Base-by-base conservation (phyloP, 2,113 vertebrate species). In the Pomatostomus ruficeps region DNA sequence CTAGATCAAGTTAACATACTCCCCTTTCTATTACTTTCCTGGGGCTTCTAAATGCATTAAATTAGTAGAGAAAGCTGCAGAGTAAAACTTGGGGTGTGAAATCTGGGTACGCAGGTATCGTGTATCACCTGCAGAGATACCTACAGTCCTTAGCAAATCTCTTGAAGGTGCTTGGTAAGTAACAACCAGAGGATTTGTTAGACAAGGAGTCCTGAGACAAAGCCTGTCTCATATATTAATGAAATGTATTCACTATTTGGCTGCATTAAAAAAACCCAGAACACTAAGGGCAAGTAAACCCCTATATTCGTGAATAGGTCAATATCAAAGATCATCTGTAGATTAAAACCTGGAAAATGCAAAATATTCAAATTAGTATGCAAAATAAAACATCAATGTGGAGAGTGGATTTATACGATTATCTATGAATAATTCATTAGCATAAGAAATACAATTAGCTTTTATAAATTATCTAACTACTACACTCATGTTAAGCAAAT, bases 391-490 rank as follows among this genome's bases (percentile, higher is more conserved):
- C 91, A 96, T 96, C 91, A 82, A 2, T 51, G 26, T 88, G 49
- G 77, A 96, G 90, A 96, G 81, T 93, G 94, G 91, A 97, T 97
- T 97, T 96, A 96, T 97, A 92, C 97, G 91, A 97, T 97, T 97
- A 96, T 94, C 24, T 42, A 97, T 97, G 96, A 98, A 97, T 98
- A 97, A 97, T 97, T 96, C 91, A 98, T 97, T 96, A 96, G 70
- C 71, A 91, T 15, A 83, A 97, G 95, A 93, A 96, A 97, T 94
- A 97, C 91, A 97, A 97, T 97, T 97, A 97, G 89, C 85, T 90
- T 89, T 95, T 93, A 93, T 95, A 94, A 97, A 95, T 71, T 3
- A 48, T 93, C 84, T 89, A 95, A 93, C 89, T 94, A 57, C 84
- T 90, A 67, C 12, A 25, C 66, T 96, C 82, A 84, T 93, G 91